Percentiles rank a stretch among this genome's conserved stretches.
These are phyloP conservation scores for Semnopithecus entellus DNA, from an alignment of 2,113 vertebrate genomes.

Conservation along the genomic window DNA sequence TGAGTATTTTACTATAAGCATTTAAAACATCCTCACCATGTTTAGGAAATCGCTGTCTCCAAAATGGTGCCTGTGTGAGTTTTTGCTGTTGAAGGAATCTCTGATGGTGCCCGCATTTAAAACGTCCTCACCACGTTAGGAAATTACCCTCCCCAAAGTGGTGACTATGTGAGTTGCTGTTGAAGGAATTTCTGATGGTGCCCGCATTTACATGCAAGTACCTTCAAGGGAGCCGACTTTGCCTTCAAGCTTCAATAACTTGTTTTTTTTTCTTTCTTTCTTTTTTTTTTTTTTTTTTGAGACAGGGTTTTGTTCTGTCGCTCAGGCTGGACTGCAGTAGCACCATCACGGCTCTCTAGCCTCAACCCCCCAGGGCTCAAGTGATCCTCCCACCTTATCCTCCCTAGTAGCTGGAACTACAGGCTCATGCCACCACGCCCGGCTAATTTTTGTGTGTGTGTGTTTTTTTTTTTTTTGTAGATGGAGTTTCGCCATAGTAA, in stretches of 20 bases:
- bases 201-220: neutral
- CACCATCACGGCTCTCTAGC: too few relatives aligned
- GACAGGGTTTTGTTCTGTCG: too few relatives aligned
- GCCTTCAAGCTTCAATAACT: constrained; percentile 73
- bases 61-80: too few relatives aligned
- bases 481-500: neutral
- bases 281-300: too few relatives aligned
- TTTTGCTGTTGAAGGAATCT: neutral
- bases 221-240: constrained; percentile 50
- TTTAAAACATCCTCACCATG: neutral
- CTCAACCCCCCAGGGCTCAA: too few relatives aligned
- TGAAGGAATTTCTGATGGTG: neutral
- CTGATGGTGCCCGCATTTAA: neutral
- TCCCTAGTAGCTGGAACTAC: too few relatives aligned
- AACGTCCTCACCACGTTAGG: neutral
- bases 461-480: too few relatives aligned
- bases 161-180: neutral
- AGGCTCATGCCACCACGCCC: too few relatives aligned
- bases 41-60: neutral
- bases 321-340: too few relatives aligned
- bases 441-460: too few relatives aligned
- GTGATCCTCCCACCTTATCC: too few relatives aligned
- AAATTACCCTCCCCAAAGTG: neutral
- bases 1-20: neutral
- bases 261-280: constrained; percentile 25